phyloP scores from a whole-genome alignment of 2,888 invertebrate genomes.

The Megalurothrips usitatus region DNA sequence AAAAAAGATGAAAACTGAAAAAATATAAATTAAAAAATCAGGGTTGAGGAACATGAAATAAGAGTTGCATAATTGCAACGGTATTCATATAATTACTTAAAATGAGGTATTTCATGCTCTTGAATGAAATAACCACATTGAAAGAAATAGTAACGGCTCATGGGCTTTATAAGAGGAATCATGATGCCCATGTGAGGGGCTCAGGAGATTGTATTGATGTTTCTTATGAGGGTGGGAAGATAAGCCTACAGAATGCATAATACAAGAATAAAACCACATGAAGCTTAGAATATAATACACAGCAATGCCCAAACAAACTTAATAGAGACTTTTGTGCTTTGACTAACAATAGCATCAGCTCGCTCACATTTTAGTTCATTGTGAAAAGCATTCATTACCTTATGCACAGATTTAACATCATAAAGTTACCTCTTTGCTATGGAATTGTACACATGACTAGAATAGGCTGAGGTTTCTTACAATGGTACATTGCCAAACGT shows the following conservation, averaged over 20 bases:
- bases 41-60: too few species aligned
- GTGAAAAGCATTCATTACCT: neutral
- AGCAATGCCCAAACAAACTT: neutral
- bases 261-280: constrained; percentile 23
- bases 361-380: neutral
- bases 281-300: constrained; percentile 19
- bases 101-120: too few species aligned
- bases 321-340: constrained; percentile 19
- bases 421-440: neutral
- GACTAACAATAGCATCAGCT: constrained; percentile 2
- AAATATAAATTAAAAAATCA: too few species aligned
- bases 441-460: constrained; percentile 26
- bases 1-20: too few species aligned
- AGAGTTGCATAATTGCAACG: too few species aligned
- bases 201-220: too few species aligned
- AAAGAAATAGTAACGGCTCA: too few species aligned
- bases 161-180: too few species aligned
- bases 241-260: constrained; percentile 20
- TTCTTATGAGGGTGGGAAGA: neutral
- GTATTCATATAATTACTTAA: too few species aligned
- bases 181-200: too few species aligned
- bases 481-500: constrained; percentile 32
- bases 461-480: constrained; percentile 31
- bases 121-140: too few species aligned
- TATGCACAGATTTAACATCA: neutral